Base-by-base conservation (phyloP, 2,888 invertebrate genomes). In the Venustoraphidia nigricollis region DNA sequence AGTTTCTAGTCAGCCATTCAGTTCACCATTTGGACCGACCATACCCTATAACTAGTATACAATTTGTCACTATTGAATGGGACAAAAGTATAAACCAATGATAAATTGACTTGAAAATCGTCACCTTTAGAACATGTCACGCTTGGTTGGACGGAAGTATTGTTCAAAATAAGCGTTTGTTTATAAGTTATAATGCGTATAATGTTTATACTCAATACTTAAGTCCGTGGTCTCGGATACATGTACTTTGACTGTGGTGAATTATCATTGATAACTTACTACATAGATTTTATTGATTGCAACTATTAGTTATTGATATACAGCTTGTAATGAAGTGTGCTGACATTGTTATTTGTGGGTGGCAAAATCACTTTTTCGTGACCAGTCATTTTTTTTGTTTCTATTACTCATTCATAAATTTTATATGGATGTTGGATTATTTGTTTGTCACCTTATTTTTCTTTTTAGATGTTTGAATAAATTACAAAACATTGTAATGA, bases 241-340 rank as follows among this genome's bases (percentile, higher is more conserved):
- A 44, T 42, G 34, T 27, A 27, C 27, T 27, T 44, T 44, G 35
- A 13, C 44, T 44, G 35, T 44, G 34, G 44, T 44, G 35, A 44
- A 44, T 13, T 38, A 14, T 41, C 46, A 41, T 46, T 41, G 40
- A 46, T 41, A 40, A 46, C 27, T 46, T 34, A 46, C 14, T 47
- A 43, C 47, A 47, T 34, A 35, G 42, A 43, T 42, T 47, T 34
- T 43, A 47, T 47, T 43, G 47, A 47, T 47, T 47, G 43, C 38
- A 43, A 47, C 47, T 36, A 47, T 47, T 47, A 47, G 42, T 47
- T 47, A 47, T 43, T 43, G 47, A 47, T 47, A 42, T 10, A 43
- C 36, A 43, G 27, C 27, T 27, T 27, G 27, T 27, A 27, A 27
- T 27, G 27, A 27, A 27, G 27, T 27, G 27, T 27, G 27, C 27